Conservation (phyloP, 2,113 vertebrate genomes). For the Nothoprocta pentlandii region DNA sequence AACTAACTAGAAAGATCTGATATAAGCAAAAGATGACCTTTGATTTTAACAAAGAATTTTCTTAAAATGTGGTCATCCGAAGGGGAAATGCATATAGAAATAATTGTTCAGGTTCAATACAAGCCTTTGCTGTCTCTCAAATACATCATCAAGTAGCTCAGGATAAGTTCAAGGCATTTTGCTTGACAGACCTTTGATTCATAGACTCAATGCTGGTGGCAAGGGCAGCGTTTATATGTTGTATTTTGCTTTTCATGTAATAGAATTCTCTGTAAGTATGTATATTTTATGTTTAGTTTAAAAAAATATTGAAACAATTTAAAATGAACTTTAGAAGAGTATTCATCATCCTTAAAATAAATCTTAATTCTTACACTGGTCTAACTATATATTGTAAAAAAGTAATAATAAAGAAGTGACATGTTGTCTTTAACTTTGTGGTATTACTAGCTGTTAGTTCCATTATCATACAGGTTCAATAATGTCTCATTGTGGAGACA, state of each 20-base stretch:
- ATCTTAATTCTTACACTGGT: not conserved
- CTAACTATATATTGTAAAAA: not conserved
- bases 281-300: not conserved
- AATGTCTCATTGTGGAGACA: not conserved
- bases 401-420: not conserved
- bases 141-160: not conserved
- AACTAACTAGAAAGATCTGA: not conserved
- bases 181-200: not conserved
- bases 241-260: not conserved
- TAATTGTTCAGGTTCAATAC: not conserved
- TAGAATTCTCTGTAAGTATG: not conserved
- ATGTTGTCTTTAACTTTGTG: not conserved
- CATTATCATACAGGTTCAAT: not conserved
- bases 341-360: not conserved
- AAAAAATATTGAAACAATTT: not conserved
- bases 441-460: not conserved
- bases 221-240: fast-evolving
- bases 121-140: not conserved
- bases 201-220: not conserved
- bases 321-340: not conserved
- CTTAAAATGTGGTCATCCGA: not conserved
- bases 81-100: not conserved
- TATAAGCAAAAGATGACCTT: not conserved
- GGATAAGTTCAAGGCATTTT: not conserved
- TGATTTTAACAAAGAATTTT: not conserved